phyloP scores from a whole-genome alignment of 2,113 vertebrate genomes.

The Motacilla alba region DNA sequence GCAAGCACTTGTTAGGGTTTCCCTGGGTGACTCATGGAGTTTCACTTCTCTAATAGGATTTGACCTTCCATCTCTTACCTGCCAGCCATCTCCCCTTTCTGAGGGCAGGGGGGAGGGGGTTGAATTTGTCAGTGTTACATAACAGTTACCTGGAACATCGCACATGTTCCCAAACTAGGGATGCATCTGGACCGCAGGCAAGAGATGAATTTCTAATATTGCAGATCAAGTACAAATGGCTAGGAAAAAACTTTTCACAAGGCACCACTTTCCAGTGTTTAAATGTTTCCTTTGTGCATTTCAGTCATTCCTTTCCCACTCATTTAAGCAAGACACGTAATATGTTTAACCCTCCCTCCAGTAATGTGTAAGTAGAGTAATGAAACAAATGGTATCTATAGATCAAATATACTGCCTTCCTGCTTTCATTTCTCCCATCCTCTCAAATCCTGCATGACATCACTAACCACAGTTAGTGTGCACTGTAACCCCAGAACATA shows the following conservation, averaged over 20 bases:
- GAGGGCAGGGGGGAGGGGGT: background rate
- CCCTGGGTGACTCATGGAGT: background rate
- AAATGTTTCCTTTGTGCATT: background rate
- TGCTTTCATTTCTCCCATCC: background rate
- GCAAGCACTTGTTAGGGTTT: background rate
- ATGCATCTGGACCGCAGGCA: background rate
- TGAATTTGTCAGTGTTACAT: slow-evolving; percentile 47
- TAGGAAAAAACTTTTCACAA: slow-evolving; percentile 24
- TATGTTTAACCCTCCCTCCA: background rate
- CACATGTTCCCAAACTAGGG: slow-evolving; percentile 48
- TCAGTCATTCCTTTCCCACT: background rate
- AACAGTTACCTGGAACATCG: slow-evolving; percentile 67
- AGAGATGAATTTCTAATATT: background rate
- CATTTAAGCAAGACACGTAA: background rate
- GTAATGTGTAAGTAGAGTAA: background rate
- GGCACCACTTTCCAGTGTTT: background rate
- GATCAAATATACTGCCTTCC: background rate
- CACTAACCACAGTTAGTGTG: background rate
- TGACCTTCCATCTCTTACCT: slow-evolving; percentile 41
- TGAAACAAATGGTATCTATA: background rate
- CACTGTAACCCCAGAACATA: background rate
- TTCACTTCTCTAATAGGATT: background rate
- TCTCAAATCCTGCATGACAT: background rate
- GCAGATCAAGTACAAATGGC: background rate
- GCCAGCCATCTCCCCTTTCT: slow-evolving; percentile 19